These are phyloP conservation scores for Picathartes gymnocephalus DNA, from an alignment of 2,113 vertebrate species.

Conservation along the genomic window DNA sequence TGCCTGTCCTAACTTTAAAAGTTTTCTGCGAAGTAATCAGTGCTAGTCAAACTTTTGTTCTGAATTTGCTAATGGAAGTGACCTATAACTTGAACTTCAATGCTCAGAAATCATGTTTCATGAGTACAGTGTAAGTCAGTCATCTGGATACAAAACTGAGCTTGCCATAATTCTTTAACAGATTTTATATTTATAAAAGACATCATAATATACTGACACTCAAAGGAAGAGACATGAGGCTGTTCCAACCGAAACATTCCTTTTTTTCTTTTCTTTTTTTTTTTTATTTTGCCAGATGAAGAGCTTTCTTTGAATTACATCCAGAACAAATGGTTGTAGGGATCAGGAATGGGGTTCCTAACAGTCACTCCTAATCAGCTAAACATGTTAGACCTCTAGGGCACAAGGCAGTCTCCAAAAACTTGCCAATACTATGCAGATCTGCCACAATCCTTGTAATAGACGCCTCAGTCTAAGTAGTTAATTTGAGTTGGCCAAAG, in stretches of 20 bases:
- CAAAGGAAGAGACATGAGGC: not conserved
- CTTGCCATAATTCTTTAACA: not conserved
- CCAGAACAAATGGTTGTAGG: not conserved
- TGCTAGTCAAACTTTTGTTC: not conserved
- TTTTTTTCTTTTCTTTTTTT: not conserved
- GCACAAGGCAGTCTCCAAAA: not conserved
- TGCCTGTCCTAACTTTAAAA: not conserved
- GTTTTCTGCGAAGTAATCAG: not conserved
- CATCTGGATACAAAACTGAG: not conserved
- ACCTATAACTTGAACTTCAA: not conserved
- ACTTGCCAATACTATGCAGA: not conserved
- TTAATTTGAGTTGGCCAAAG: conserved; percentile 10
- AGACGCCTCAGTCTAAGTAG: not conserved
- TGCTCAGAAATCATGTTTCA: conserved; percentile 9
- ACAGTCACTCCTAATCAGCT: not conserved
- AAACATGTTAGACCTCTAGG: not conserved
- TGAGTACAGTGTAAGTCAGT: not conserved
- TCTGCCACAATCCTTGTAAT: not conserved
- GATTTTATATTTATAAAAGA: not conserved
- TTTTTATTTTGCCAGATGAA: not conserved
- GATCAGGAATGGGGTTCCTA: not conserved
- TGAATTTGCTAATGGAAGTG: not conserved
- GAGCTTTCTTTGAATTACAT: not conserved
- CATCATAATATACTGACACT: not conserved
- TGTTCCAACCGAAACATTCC: not conserved